These are phyloP conservation scores for Oscheius onirici DNA, from an alignment of 2,888 invertebrate genomes.

Conservation along the genomic window DNA sequence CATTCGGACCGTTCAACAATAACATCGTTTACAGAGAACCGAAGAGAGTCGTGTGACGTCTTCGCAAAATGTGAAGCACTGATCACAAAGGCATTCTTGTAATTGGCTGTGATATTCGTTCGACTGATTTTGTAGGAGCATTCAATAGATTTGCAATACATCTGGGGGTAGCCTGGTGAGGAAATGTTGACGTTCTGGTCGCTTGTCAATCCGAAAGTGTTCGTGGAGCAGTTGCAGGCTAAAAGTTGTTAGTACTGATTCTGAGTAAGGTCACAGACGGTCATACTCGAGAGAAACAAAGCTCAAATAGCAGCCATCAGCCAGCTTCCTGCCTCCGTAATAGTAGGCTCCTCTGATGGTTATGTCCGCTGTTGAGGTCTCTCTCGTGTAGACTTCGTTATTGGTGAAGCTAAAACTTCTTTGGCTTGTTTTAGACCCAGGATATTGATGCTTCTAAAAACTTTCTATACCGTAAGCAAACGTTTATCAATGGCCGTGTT, in stretches of 20 bases:
- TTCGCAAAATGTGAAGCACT: neutral
- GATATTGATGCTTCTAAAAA: too few species aligned
- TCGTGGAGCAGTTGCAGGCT: slow-evolving; percentile 10
- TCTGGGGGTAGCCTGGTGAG: neutral
- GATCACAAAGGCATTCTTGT: neutral
- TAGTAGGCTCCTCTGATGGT: neutral
- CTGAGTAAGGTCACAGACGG: neutral
- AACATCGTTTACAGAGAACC: neutral
- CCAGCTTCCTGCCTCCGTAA: neutral
- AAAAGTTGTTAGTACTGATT: neutral
- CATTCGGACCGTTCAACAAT: neutral
- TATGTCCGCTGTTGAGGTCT: neutral
- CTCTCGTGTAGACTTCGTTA: neutral
- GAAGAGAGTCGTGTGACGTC: neutral
- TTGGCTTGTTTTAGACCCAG: too few species aligned
- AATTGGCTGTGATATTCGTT: neutral
- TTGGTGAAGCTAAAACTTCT: neutral
- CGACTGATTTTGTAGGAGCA: neutral
- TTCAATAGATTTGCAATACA: neutral
- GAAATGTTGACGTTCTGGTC: neutral
- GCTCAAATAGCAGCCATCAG: neutral
- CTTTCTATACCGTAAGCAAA: too few species aligned
- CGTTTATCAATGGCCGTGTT: too few species aligned
- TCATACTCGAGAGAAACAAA: neutral
- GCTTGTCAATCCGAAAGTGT: neutral